Conservation (phyloP, 2,888 invertebrate genomes). For the Zaprionus lineosus region DNA sequence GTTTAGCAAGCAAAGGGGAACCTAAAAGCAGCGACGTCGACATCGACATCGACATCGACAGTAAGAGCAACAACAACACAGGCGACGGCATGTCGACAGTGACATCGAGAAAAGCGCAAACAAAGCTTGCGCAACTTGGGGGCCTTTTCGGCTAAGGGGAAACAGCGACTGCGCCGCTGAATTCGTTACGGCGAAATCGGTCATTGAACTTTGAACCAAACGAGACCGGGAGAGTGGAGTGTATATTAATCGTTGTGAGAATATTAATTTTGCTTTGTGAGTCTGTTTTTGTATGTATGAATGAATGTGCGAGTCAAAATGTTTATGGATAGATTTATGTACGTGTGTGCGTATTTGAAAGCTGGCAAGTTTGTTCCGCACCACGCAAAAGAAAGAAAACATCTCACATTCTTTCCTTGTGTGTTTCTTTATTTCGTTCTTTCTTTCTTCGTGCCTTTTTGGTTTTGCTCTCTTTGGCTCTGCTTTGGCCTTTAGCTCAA, state of each 20-base stretch:
- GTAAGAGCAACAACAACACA: background rate
- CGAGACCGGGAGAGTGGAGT: constrained; percentile 15
- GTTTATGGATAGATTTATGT: background rate
- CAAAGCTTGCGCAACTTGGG: constrained; percentile 23
- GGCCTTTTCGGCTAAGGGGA: constrained; percentile 7
- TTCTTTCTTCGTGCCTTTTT: background rate
- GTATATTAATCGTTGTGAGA: constrained; percentile 37
- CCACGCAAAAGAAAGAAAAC: constrained; percentile 53
- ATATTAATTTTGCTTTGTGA: constrained; percentile 32
- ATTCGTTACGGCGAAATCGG: constrained; percentile 70
- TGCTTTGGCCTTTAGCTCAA: constrained; percentile 32
- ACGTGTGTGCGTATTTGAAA: constrained; percentile 8
- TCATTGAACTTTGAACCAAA: constrained; percentile 76
- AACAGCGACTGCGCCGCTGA: constrained; percentile 50
- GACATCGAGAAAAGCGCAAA: constrained; percentile 19
- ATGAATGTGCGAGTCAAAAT: background rate
- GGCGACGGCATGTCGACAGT: too few relatives aligned
- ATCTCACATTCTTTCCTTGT: constrained; percentile 24
- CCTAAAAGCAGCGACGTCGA: constrained; percentile 1
- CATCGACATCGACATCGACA: background rate
- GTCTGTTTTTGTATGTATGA: constrained; percentile 9
- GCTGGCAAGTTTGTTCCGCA: constrained; percentile 59
- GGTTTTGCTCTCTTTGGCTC: background rate
- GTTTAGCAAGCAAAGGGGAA: constrained; percentile 23
- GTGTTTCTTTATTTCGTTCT: background rate